phyloP scores from a whole-genome alignment of 2,113 vertebrate genomes.

The Chroicocephalus ridibundus region DNA sequence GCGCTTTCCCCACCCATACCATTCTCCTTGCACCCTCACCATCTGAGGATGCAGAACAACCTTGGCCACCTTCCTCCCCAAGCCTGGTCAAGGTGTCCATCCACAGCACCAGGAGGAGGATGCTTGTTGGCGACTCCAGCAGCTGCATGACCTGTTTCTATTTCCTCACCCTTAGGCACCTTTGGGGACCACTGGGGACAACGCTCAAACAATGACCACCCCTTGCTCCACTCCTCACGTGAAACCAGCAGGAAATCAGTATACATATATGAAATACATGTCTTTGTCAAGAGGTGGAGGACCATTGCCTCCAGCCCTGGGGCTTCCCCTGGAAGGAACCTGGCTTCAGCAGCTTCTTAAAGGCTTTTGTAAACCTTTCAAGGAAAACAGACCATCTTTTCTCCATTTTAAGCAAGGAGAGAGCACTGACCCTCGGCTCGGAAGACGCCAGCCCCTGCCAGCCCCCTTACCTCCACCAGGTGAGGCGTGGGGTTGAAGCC shows the following conservation, averaged over 20 bases:
- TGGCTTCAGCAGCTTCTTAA: not conserved
- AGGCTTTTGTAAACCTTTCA: not conserved
- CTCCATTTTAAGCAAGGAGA: not conserved
- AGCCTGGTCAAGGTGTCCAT: not conserved
- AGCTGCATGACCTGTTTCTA: not conserved
- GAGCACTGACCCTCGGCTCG: accelerated
- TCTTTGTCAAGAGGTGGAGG: not conserved
- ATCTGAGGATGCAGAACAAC: not conserved
- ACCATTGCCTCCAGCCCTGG: not conserved
- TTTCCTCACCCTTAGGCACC: not conserved
- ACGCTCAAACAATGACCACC: not conserved
- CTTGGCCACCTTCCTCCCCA: not conserved
- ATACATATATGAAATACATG: not conserved
- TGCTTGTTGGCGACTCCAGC: not conserved
- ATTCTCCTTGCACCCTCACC: not conserved
- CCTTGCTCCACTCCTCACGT: not conserved
- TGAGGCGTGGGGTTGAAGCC: constrained; percentile 98
- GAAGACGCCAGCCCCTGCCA: accelerated
- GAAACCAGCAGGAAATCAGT: not conserved
- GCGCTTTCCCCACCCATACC: not conserved
- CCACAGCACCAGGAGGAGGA: not conserved
- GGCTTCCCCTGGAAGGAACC: not conserved
- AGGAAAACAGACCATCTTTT: not conserved
- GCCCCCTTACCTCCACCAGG: constrained; percentile 89
- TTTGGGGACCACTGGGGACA: not conserved